Evolutionary conservation across 2,797 vertebrate genomes (phyloP), one percentile per base, ranked within the genome.

Genomic region (Coluber constrictor): DNA sequence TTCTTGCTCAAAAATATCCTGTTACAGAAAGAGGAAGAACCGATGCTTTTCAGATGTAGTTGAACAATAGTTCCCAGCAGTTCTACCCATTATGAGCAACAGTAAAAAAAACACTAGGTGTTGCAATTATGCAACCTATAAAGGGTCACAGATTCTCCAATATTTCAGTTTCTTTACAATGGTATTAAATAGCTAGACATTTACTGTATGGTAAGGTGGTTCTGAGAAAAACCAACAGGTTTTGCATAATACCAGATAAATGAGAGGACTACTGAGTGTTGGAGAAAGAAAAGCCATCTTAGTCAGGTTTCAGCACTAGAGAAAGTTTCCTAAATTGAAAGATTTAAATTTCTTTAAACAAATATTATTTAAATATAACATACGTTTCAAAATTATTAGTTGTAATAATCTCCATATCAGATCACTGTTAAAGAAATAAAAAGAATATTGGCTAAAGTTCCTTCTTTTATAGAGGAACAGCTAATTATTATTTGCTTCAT

Each of bases 401-500:
- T 47, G 29, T 11, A 60, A 47, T 29, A 54, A 43, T 51, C 51
- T 54, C 57, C 25, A 51, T 74, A 74, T 74, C 43, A 27, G 25
- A 47, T 90, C 83, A 47, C 16, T 87, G 15, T n/a, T 86, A 7
- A 57, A 25, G 63, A 93, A 90, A 66, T 70, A 11, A 88, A n/a
- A 93, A n/a, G 5, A 54, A 54, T 32, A 1, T 59, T 54, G 54
- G 37, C 10, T 55, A 61, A 90, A 89, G 16, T 74, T 37, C 66
- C 32, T 37, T 3, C 66, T 61, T 79, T 89, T 83, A 7, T 16
- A 43, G 47, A 87, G 47, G 27, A 88, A 54, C n/a, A 79, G 55
- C 51, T 91, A 63, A 91, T 83, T 54, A 32, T 88, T 91, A 88
- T 88, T 88, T 91, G n/a, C 55, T 87, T 59, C 60, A 43, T 20